These are phyloP conservation scores for Drosophila meridiana DNA, from an alignment of 2,888 invertebrate genomes.

Conservation along the genomic window DNA sequence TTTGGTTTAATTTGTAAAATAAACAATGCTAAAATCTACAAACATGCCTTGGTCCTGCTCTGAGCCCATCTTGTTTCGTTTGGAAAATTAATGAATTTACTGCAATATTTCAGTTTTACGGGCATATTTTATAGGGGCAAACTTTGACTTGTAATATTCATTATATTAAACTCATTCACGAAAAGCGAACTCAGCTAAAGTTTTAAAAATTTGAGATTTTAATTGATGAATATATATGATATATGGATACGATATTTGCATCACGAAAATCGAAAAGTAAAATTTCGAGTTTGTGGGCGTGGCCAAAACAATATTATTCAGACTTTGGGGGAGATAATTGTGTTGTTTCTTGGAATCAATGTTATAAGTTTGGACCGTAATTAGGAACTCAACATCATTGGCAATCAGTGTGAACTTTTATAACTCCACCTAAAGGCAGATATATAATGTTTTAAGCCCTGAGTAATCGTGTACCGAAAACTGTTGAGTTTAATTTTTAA, in stretches of 20 bases:
- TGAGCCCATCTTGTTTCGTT: neutral
- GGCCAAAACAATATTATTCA: too few relatives aligned
- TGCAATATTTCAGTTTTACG: neutral
- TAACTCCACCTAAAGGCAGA: too few relatives aligned
- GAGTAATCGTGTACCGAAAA: neutral
- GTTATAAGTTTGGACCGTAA: neutral
- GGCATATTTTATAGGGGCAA: neutral
- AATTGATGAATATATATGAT: too few relatives aligned
- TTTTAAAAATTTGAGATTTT: too few relatives aligned
- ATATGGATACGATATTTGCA: too few relatives aligned
- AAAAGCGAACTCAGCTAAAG: too few relatives aligned
- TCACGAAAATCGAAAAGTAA: too few relatives aligned
- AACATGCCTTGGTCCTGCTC: slow-evolving; percentile 18
- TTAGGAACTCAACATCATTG: neutral
- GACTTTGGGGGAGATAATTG: too few relatives aligned
- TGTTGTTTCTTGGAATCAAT: neutral
- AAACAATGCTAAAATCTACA: slow-evolving; percentile 54
- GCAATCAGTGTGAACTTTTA: neutral
- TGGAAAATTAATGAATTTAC: neutral
- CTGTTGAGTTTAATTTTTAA: neutral
- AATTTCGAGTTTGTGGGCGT: too few relatives aligned
- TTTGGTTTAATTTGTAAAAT: slow-evolving; percentile 62
- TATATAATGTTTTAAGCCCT: too few relatives aligned
- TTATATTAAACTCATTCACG: neutral
- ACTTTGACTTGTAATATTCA: neutral